Evolutionary conservation across 2,113 vertebrate species (phyloP).

Genomic region (Alces alces): DNA sequence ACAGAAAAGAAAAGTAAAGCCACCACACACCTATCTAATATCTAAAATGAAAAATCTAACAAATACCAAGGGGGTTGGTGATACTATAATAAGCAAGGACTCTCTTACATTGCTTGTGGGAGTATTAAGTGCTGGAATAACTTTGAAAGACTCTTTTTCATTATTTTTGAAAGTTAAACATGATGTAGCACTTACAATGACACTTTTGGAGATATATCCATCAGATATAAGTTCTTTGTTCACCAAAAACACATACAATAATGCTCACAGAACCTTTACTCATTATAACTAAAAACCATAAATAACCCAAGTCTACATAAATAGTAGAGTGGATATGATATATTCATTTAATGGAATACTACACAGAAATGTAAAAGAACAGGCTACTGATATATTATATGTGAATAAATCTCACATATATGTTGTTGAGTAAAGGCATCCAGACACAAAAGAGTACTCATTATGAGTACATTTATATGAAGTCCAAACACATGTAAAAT

Average conservation of each 20-base stretch:
- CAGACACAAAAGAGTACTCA: background rate
- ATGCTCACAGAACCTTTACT: background rate
- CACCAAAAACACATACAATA: background rate
- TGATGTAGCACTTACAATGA: background rate
- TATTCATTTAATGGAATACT: background rate
- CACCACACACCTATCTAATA: background rate
- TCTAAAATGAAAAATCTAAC: background rate
- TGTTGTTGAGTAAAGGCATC: background rate
- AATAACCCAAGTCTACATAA: background rate
- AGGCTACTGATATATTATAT: background rate
- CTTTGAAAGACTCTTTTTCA: background rate
- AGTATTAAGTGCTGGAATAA: background rate
- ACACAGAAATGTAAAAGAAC: background rate
- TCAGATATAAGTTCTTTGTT: background rate
- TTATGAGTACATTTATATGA: background rate
- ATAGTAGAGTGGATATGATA: background rate
- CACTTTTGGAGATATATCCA: background rate
- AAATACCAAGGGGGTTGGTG: background rate
- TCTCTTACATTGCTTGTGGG: background rate
- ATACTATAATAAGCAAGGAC: background rate
- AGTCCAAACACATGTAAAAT: background rate
- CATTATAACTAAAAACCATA: background rate
- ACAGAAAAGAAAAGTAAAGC: background rate
- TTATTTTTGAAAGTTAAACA: background rate
- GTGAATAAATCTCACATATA: background rate